Evolutionary conservation across 2,797 vertebrate species (phyloP).

Genomic region (Sebastes cheni): DNA sequence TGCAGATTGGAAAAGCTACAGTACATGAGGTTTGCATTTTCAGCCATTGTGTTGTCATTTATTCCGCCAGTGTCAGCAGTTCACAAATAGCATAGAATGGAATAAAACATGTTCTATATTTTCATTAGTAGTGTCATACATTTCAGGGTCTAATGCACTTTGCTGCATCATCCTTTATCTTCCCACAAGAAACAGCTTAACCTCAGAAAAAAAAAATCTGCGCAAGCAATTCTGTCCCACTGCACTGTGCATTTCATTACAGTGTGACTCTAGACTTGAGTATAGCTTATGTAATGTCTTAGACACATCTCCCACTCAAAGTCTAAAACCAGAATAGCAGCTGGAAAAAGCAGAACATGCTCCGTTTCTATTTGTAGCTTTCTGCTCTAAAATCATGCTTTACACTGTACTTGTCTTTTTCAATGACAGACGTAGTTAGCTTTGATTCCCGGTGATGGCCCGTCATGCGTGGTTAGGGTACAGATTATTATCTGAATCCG

Average conservation of each 20-base stretch:
- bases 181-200: conserved; percentile 17
- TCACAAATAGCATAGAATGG: background rate
- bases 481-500: conserved; percentile 43
- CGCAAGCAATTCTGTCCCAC: conserved; percentile 29
- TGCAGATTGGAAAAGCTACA: background rate
- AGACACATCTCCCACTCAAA: conserved; percentile 44
- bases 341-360: conserved; percentile 52
- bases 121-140: conserved; percentile 3
- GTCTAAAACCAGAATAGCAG: conserved; percentile 46
- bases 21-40: background rate
- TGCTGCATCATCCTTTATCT: conserved; percentile 32
- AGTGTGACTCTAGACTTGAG: conserved; percentile 23
- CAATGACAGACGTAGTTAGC: conserved; percentile 19
- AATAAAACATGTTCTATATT: background rate
- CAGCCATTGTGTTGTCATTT: conserved; percentile 1
- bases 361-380: conserved; percentile 44
- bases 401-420: conserved; percentile 40
- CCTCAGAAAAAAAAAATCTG: conserved; percentile 21
- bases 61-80: conserved; percentile 22
- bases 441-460: conserved; percentile 34
- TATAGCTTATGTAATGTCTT: conserved; percentile 56
- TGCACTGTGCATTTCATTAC: conserved; percentile 32
- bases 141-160: conserved; percentile 5
- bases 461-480: conserved; percentile 19
- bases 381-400: conserved; percentile 22